A percentile compares a stretch with the other conserved stretches of the same genome.
These are phyloP conservation scores for Hystrix cristata DNA, from an alignment of 2,113 vertebrate species.

Conservation along the genomic window DNA sequence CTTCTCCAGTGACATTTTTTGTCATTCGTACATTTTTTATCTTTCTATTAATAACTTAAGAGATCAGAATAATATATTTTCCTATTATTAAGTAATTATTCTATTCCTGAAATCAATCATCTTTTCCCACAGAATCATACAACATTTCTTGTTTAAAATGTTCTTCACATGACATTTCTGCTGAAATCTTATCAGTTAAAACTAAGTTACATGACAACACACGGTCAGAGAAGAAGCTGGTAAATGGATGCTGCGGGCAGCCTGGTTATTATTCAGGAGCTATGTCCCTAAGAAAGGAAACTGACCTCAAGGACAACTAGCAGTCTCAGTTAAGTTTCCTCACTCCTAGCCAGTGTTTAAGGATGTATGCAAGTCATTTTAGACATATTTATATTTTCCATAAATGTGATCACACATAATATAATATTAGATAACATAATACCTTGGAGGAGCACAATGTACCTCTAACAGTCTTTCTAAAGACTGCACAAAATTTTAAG, in stretches of 20 bases:
- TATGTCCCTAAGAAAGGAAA: neutral
- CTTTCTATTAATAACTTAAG: neutral
- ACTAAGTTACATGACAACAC: neutral
- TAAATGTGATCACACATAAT: neutral
- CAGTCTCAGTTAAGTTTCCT: neutral
- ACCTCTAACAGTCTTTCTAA: constrained; percentile 4
- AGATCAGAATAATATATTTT: neutral
- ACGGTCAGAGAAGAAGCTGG: neutral
- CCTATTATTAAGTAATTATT: neutral
- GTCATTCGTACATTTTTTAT: neutral
- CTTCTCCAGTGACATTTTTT: neutral
- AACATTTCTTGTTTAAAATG: neutral
- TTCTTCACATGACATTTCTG: neutral
- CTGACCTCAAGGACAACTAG: neutral
- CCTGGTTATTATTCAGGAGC: neutral
- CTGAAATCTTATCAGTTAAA: neutral
- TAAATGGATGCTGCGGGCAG: neutral
- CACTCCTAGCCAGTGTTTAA: neutral
- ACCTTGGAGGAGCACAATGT: neutral
- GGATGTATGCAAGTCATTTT: neutral
- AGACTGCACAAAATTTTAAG: neutral
- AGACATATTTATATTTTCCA: neutral
- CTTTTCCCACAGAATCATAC: neutral
- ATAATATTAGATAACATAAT: neutral
- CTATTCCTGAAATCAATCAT: neutral